A percentile compares a stretch with the other conserved stretches of the same genome.
These are phyloP conservation scores for Meloidogyne floridensis DNA, from an alignment of 1,140 invertebrate genomes.

Conservation along the genomic window DNA sequence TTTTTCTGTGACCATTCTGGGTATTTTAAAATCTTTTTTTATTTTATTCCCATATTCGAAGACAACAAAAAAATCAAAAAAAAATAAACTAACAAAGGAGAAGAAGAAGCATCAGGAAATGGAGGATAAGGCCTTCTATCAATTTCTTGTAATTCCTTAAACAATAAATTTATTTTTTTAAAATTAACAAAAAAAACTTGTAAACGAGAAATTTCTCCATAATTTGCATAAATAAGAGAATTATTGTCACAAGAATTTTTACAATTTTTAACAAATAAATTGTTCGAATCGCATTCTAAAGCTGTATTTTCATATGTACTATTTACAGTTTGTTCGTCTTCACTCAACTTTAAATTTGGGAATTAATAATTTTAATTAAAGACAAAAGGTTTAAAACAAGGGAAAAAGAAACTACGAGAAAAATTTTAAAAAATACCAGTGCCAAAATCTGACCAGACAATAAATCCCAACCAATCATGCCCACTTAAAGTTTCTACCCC, in stretches of 20 bases:
- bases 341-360: slow-evolving; percentile 7
- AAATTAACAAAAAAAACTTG: background rate
- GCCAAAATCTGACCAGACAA: too few species aligned
- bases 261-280: background rate
- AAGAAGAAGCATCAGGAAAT: slow-evolving; percentile 21
- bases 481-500: too few species aligned
- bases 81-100: slow-evolving; percentile 17
- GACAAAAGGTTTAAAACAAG: background rate
- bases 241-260: slow-evolving; percentile 15
- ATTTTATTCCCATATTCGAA: too few species aligned
- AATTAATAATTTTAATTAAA: background rate
- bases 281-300: slow-evolving; percentile 10
- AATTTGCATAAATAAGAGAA: slow-evolving; percentile 43
- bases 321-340: slow-evolving; percentile 8
- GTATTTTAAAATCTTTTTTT: too few species aligned
- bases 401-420: too few species aligned
- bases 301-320: slow-evolving; percentile 28
- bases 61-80: background rate
- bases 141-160: slow-evolving; percentile 32
- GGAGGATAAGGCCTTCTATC: slow-evolving; percentile 37
- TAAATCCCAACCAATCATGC: too few species aligned
- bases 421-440: too few species aligned
- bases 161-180: background rate
- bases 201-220: slow-evolving; percentile 36
- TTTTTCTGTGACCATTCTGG: too few species aligned